Evolutionary conservation across 2,113 vertebrate genomes (phyloP).

Genomic region (Cairina moschata): DNA sequence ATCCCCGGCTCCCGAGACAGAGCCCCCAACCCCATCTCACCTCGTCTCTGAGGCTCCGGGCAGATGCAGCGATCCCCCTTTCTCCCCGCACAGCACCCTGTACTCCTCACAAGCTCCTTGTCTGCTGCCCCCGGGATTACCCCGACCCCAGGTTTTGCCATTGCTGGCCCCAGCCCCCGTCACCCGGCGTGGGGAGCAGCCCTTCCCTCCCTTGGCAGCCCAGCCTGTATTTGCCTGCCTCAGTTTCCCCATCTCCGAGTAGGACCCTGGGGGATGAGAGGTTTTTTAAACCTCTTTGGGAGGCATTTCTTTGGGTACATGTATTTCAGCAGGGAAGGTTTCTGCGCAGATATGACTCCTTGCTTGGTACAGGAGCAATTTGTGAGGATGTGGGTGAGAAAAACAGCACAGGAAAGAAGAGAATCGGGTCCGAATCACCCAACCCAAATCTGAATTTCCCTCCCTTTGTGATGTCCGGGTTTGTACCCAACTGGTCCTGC

Average conservation of each 20-base stretch:
- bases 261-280: background rate
- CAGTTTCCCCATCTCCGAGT: background rate
- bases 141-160: background rate
- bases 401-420: background rate
- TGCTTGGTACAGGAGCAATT: background rate
- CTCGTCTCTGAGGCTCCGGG: background rate
- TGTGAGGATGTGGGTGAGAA: background rate
- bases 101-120: background rate
- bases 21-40: background rate
- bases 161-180: background rate
- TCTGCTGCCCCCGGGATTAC: background rate
- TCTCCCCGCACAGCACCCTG: background rate
- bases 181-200: accelerated
- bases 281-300: background rate
- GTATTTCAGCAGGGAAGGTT: background rate
- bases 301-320: background rate
- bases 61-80: background rate
- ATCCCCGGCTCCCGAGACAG: background rate
- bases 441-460: background rate
- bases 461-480: background rate
- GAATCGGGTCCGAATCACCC: background rate
- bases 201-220: background rate
- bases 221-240: background rate
- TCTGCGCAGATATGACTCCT: background rate
- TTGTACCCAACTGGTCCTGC: background rate